phyloP scores from a whole-genome alignment of 2,797 vertebrate species.

The Lithobates pipiens region DNA sequence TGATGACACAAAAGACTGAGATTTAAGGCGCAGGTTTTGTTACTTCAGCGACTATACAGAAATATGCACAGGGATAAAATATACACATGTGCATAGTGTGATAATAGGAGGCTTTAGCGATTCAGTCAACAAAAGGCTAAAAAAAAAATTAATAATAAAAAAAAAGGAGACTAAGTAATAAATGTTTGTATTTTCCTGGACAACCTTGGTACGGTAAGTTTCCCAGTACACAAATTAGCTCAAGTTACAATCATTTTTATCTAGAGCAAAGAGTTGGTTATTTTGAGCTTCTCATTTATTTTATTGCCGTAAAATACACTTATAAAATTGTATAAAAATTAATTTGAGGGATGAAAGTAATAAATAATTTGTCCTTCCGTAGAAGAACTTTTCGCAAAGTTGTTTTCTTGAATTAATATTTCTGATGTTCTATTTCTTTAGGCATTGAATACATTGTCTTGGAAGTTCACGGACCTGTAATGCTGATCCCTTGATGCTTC shows the following conservation, averaged over 20 bases:
- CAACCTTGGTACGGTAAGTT: not conserved
- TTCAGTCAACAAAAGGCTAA: not conserved
- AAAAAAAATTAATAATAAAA: not conserved
- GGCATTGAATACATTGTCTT: not conserved
- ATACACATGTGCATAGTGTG: slow-evolving; percentile 2
- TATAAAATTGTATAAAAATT: too few relatives aligned
- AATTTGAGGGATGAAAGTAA: too few relatives aligned
- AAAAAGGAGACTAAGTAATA: not conserved
- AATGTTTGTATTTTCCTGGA: not conserved
- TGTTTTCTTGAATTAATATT: not conserved
- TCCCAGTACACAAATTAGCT: not conserved
- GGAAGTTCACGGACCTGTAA: not conserved
- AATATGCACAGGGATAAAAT: not conserved
- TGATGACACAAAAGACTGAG: not conserved
- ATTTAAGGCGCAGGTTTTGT: not conserved
- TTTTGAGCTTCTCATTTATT: too few relatives aligned
- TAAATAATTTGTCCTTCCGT: too few relatives aligned
- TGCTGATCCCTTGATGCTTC: not conserved
- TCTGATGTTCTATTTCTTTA: not conserved
- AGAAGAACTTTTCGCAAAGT: not conserved
- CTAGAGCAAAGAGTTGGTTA: too few relatives aligned
- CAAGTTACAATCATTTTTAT: too few relatives aligned
- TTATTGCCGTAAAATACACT: too few relatives aligned
- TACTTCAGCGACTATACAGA: not conserved
- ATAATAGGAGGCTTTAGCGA: not conserved